Percentiles rank a stretch among this genome's conserved stretches.
phyloP scores from a whole-genome alignment of 1,140 invertebrate species.

The Zophobas atratus region DNA sequence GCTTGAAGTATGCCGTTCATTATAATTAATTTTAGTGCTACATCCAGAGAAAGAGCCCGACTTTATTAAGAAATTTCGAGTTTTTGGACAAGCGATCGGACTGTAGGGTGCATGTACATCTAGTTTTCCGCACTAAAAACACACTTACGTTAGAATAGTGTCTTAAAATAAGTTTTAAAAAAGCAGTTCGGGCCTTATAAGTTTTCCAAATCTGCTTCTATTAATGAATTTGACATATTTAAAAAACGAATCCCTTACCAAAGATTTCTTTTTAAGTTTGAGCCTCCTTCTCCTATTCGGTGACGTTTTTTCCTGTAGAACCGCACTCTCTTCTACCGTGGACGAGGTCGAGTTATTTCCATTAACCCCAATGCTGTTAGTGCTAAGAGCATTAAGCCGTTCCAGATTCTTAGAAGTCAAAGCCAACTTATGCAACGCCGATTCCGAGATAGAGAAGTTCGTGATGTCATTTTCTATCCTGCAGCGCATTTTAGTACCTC shows the following conservation, averaged over 20 bases:
- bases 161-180: neutral
- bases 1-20: conserved; percentile 74
- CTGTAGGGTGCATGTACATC: conserved; percentile 50
- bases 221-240: neutral
- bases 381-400: conserved; percentile 58
- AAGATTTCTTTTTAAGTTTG: conserved; percentile 75
- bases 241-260: conserved; percentile 64
- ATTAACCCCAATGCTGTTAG: conserved; percentile 45
- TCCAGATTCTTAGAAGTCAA: conserved; percentile 68
- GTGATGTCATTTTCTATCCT: conserved; percentile 61
- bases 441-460: conserved; percentile 87
- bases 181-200: conserved; percentile 3
- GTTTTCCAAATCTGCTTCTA: conserved; percentile 9
- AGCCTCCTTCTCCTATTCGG: conserved; percentile 78
- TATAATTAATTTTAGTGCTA: conserved; percentile 70
- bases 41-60: conserved; percentile 78
- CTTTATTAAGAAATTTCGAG: conserved; percentile 71
- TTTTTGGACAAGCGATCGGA: conserved; percentile 45
- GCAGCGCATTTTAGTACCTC: conserved; percentile 39
- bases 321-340: conserved; percentile 75
- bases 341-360: conserved; percentile 71
- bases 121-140: conserved; percentile 59
- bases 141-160: conserved; percentile 10
- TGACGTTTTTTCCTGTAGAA: conserved; percentile 69
- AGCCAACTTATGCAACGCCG: conserved; percentile 82